Evolutionary conservation across 2,797 vertebrate species (phyloP), one percentile per base, ranked within the genome.

Genomic region (Acestrorhynchus altus): DNA sequence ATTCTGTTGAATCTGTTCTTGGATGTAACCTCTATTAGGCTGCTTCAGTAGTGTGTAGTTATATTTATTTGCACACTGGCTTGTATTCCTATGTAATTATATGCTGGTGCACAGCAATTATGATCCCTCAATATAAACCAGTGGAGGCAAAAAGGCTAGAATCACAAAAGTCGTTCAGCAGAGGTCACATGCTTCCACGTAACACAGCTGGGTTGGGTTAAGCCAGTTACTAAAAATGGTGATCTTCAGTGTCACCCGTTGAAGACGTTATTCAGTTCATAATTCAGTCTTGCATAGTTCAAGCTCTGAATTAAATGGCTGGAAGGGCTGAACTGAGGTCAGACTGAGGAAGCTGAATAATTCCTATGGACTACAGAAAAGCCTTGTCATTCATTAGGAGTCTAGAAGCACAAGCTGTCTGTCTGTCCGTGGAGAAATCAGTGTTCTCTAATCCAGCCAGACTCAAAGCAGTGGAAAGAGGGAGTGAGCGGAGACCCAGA

Each of bases 1-100:
- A 9, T 40, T 39, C 60, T 39, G 8, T 52, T 1, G 31, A 8
- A 18, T 18, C 24, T n/a, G 39, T 64, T 22, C 39, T 20, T 35
- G 20, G 18, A 42, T 40, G 35, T 40, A 12, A n/a, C 35, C 10
- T n/a, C 6, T 15, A 24, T 60, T 69, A n/a, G n/a, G 9, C 15
- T 16, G 49, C 59, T 51, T 31, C 44, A 35, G 22, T 61, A 26
- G 6, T 44, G 49, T 16, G n/a, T 11, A 44, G 61, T 20, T 46
- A 47, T 71, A 42, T 70, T 39, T 52, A 31, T 61, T 52, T 42
- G 13, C 57, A 28, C 11, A 24, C 22, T 20, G 13, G 52, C 4
- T 49, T 49, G 42, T 78, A 64, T 51, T 56, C 46, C 35, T 51
- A 16, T 63, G 57, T 39, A 72, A 78, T 64, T 78, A 68, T 31